Evolutionary conservation across 30 jellyfish, hydroid and myxozoan species (phyloP).

Genomic region (Turritopsis rubra): DNA sequence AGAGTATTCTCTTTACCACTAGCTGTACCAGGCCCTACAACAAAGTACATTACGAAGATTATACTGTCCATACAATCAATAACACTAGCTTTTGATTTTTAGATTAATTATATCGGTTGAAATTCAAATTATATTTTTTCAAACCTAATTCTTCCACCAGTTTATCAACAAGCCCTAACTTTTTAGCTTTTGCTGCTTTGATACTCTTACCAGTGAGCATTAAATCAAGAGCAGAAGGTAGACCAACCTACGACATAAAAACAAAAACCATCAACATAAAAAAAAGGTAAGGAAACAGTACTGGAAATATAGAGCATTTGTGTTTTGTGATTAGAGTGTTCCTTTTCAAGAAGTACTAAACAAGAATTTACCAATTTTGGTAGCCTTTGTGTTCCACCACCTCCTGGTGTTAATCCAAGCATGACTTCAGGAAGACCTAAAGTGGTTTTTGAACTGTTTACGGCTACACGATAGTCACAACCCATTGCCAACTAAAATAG

Average conservation of each 20-base stretch:
- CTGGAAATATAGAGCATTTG: neutral
- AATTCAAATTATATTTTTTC: neutral
- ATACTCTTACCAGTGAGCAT: conserved; percentile 92
- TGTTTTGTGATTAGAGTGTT: neutral
- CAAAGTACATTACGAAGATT: neutral
- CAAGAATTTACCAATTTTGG: conserved; percentile 66
- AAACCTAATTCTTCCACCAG: conserved; percentile 77
- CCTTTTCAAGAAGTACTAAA: neutral
- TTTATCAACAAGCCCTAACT: conserved; percentile 82
- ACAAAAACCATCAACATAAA: neutral
- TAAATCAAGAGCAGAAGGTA: conserved; percentile 87
- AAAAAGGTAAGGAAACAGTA: neutral
- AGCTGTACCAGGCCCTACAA: conserved; percentile 76
- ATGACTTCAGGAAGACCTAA: conserved; percentile 94
- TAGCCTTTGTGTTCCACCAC: conserved; percentile 97
- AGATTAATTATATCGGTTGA: neutral
- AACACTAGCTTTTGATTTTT: neutral
- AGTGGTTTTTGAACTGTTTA: conserved; percentile 82
- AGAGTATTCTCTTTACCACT: conserved; percentile 48
- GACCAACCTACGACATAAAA: conserved; percentile 65
- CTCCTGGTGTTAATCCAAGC: conserved; percentile 96
- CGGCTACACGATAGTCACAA: conserved; percentile 87
- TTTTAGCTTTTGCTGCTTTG: conserved; percentile 83
- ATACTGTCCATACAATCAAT: neutral
- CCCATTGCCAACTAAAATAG: conserved; percentile 74